Base-by-base conservation (phyloP, 1,140 invertebrate genomes). In the Scaptomyza montana region DNA sequence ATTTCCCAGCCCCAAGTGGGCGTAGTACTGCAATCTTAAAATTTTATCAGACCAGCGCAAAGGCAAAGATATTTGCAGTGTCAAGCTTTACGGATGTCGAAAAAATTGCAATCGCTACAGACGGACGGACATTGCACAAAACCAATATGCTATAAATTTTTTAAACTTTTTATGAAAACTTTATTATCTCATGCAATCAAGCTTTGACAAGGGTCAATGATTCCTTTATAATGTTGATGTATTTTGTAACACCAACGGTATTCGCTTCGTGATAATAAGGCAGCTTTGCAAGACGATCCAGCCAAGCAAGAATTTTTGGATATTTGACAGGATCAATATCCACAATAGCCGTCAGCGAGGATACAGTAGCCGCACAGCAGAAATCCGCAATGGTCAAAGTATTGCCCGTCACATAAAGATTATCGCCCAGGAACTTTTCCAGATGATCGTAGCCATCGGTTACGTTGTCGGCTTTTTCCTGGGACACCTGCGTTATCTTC, bases 371-470 rank as follows among this genome's bases (percentile, higher is more conserved):
- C 0, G 92, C 89, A 54, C 93, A 93, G 59, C 93, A 93, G 13
- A 94, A 92, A 71, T 95, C 95, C 12, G 95, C 95, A 25, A 96
- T 91, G 0, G 95, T 95, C 4, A 95, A 49, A 3, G 91, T 70
- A 7, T 94, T 92, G 0, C 94, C 94, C 8, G 93, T 93, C 10
- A 94, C 50, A 90, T 93, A 95, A 2, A 78, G 61, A 10, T 78
- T 89, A 0, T 91, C 92, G 2, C 92, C 89, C 13, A 95, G 77
- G 72, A 93, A 93, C 25, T 73, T 92, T 55, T 95, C 93, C 6
- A 94, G 68, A 25, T 94, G 92, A 2, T 91, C 92, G 30, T 94
- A 94, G 0, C 91, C 91, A 67, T 92, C 92, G 10, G 91, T 80
- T 0, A 95, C 77, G 3, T 91, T 80, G 5, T 90, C 78, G 5